Evolutionary conservation across 2,888 invertebrate species (phyloP).

Genomic region (Sinotaia quadrata): DNA sequence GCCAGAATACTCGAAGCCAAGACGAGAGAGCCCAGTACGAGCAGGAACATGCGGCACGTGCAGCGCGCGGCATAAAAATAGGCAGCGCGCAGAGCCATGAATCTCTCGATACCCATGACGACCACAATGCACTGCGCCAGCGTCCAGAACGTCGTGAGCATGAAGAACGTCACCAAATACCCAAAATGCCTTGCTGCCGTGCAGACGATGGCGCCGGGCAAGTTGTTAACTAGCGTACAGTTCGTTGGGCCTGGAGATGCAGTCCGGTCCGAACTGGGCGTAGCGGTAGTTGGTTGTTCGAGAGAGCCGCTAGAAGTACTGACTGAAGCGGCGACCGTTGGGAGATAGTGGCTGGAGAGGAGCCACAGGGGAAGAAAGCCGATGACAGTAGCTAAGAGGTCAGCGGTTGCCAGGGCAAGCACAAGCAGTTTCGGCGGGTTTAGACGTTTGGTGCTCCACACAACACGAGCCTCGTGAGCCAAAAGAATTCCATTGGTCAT

Average conservation of each 20-base stretch:
- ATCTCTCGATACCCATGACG: constrained; percentile 41
- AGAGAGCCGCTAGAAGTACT: constrained; percentile 25
- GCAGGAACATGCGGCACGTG: constrained; percentile 28
- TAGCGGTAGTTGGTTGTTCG: constrained; percentile 16
- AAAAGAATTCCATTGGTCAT: constrained; percentile 34
- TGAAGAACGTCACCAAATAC: constrained; percentile 29
- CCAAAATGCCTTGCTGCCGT: not conserved
- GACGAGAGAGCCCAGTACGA: constrained; percentile 20
- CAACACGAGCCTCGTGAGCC: constrained; percentile 34
- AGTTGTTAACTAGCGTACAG: not conserved
- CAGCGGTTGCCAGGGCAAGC: constrained; percentile 31
- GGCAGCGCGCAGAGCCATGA: constrained; percentile 38
- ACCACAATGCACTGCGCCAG: constrained; percentile 42
- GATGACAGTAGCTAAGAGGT: constrained; percentile 28
- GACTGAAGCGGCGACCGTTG: not conserved
- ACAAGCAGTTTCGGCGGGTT: constrained; percentile 39
- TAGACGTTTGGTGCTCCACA: constrained; percentile 31
- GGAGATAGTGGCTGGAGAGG: constrained; percentile 9
- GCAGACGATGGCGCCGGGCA: not conserved
- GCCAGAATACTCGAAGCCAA: constrained; percentile 31
- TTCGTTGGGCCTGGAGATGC: not conserved
- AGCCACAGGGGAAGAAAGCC: constrained; percentile 35
- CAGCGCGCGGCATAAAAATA: constrained; percentile 42
- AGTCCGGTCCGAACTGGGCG: not conserved
- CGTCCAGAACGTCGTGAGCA: constrained; percentile 28